Conservation (phyloP, 2,888 invertebrate genomes). For the Acronicta leporina region DNA sequence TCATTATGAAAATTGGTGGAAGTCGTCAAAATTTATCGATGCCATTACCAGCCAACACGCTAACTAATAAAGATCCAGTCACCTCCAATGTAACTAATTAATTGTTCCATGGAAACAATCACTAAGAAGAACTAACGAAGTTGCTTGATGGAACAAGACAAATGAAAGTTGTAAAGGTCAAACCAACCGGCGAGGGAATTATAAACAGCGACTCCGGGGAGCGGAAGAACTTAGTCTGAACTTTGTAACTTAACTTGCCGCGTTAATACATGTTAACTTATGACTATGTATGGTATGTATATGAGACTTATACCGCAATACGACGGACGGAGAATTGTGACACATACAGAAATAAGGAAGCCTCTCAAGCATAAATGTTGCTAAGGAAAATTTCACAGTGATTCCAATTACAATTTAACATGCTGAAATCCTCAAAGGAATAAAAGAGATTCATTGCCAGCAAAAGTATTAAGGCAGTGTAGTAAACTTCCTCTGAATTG, state of each 20-base stretch:
- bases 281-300: slow-evolving; percentile 17
- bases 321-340: slow-evolving; percentile 1
- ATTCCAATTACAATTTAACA: slow-evolving; percentile 8
- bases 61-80: slow-evolving; percentile 46
- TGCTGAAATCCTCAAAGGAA: slow-evolving; percentile 1
- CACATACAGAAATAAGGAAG: neutral
- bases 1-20: slow-evolving; percentile 41
- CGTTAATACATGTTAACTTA: slow-evolving; percentile 58
- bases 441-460: slow-evolving; percentile 37
- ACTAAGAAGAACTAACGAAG: slow-evolving; percentile 49
- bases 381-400: neutral
- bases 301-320: slow-evolving; percentile 1
- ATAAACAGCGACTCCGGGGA: slow-evolving; percentile 56
- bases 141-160: slow-evolving; percentile 58
- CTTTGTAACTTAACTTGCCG: slow-evolving; percentile 60
- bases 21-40: slow-evolving; percentile 45
- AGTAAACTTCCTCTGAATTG: slow-evolving; percentile 44
- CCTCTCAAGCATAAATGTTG: neutral
- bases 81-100: slow-evolving; percentile 52
- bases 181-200: slow-evolving; percentile 48
- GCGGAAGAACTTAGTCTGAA: slow-evolving; percentile 55
- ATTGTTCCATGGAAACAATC: slow-evolving; percentile 52
- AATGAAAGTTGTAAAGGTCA: slow-evolving; percentile 60
- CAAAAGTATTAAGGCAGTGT: slow-evolving; percentile 51
- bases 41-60: slow-evolving; percentile 34